A percentile compares a stretch with the other conserved stretches of the same genome.
These are phyloP conservation scores for Ectemnius cavifrons DNA, from an alignment of 2,888 invertebrate genomes.

Conservation along the genomic window DNA sequence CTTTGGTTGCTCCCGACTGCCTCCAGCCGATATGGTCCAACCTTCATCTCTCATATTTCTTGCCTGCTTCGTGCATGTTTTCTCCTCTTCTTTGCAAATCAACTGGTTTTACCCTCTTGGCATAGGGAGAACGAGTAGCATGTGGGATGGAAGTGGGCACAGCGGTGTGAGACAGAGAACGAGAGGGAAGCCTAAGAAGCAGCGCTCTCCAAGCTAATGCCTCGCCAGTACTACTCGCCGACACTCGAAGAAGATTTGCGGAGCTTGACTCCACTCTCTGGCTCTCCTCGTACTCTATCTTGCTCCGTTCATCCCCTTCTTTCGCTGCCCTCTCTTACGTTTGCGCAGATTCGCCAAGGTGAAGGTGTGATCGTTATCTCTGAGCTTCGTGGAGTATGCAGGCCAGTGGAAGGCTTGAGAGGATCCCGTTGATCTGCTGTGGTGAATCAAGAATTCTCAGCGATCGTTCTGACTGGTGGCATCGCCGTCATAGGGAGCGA, in stretches of 20 bases:
- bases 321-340: neutral
- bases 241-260: conserved; percentile 11
- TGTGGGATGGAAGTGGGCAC: too few relatives aligned
- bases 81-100: neutral
- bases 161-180: neutral
- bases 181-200: neutral
- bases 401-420: too few relatives aligned
- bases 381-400: neutral
- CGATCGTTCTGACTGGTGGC: too few relatives aligned
- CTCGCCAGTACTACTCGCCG: neutral
- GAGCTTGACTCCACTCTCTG: conserved; percentile 9
- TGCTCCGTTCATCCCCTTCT: neutral
- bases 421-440: too few relatives aligned
- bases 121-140: neutral
- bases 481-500: too few relatives aligned
- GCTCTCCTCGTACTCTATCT: neutral
- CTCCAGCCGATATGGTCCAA: conserved; percentile 13
- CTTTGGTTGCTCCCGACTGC: conserved; percentile 29
- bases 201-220: neutral
- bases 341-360: conserved; percentile 6
- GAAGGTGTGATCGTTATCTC: conserved; percentile 7
- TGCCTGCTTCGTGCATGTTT: neutral
- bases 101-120: neutral
- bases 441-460: too few relatives aligned
- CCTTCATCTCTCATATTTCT: neutral